Evolutionary conservation across 2,888 invertebrate genomes (phyloP), one percentile per base, ranked within the genome.

Genomic region (Microctonus hyperodae): DNA sequence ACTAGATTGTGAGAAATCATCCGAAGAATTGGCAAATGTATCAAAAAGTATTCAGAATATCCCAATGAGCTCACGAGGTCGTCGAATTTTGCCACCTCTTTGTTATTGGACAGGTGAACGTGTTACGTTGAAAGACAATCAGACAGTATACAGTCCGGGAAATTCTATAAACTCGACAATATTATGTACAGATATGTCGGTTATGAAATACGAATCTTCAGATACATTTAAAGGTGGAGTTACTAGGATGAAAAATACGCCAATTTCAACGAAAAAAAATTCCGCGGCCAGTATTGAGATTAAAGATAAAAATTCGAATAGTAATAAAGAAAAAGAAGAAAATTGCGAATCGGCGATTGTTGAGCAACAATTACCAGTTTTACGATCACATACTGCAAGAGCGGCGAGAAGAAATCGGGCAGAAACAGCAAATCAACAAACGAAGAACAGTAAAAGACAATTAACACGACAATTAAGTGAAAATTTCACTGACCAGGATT

Each of bases 51-150:
- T 20, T 20, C 23, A 74, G 11, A 68, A 66, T 13, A 55, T 77
- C 10, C 64, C 74, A 10, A 70, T 69, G 5, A 81, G 78, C 65
- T 79, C 78, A 0, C 75, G 78, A 48, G 81, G 81, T 20, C 75
- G 79, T 50, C 73, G 68, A 60, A 76, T 79, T 58, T 20, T 80
- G 25, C 79, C 78, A 4, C 73, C 77, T 5, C 63, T 81, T 31
- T 72, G 65, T 67, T 81, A 77, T 53, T 81, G 81, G 81, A 65
- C 58, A 76, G 80, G 78, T 22, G 81, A 81, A 70, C 75, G 78
- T 50, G 7, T 79, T 3, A n/a, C 51, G 2, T 61, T 72, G 5
- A 79, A 73, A 68, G 75, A 75, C 16, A 68, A 76, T 31, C 69
- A 72, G 33, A 35, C 65, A 5, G 23, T 77, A 20, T 81, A 80